Evolutionary conservation across 2,797 vertebrate genomes (phyloP).

Genomic region (Furcifer pardalis): DNA sequence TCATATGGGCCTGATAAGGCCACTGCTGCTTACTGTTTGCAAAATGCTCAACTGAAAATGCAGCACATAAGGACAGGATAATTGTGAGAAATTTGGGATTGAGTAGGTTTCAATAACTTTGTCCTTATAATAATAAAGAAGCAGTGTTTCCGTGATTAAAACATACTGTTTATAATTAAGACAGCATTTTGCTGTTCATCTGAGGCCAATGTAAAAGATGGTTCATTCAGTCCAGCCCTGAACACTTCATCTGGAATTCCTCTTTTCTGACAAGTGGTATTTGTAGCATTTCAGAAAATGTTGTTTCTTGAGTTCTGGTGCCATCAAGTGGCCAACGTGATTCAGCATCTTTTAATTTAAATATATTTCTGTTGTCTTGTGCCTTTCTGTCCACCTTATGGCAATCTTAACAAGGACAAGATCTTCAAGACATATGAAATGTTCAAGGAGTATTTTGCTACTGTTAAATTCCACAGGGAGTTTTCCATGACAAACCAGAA

Average conservation of each 20-base stretch:
- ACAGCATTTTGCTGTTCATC: too few species aligned
- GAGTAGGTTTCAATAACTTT: neutral
- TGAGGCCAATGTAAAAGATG: neutral
- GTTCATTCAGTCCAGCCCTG: neutral
- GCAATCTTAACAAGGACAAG: too few species aligned
- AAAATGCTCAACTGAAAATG: too few species aligned
- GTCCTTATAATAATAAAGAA: too few species aligned
- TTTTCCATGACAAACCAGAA: too few species aligned
- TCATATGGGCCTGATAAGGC: neutral
- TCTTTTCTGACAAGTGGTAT: neutral
- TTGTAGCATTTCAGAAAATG: neutral
- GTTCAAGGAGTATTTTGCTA: too few species aligned
- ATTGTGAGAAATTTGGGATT: neutral
- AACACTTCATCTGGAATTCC: neutral
- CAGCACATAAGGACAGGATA: too few species aligned
- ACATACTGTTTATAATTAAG: too few species aligned
- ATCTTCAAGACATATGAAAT: too few species aligned
- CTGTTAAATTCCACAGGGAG: too few species aligned
- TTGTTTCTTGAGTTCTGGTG: conserved; percentile 59
- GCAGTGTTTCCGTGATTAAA: too few species aligned
- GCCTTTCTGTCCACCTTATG: neutral
- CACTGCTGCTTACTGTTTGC: neutral
- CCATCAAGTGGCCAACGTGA: conserved; percentile 64
- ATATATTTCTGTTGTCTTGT: neutral
- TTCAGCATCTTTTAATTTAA: neutral